These are phyloP conservation scores for Girardia tigrina DNA, from an alignment of 2,888 invertebrate genomes.

Conservation along the genomic window DNA sequence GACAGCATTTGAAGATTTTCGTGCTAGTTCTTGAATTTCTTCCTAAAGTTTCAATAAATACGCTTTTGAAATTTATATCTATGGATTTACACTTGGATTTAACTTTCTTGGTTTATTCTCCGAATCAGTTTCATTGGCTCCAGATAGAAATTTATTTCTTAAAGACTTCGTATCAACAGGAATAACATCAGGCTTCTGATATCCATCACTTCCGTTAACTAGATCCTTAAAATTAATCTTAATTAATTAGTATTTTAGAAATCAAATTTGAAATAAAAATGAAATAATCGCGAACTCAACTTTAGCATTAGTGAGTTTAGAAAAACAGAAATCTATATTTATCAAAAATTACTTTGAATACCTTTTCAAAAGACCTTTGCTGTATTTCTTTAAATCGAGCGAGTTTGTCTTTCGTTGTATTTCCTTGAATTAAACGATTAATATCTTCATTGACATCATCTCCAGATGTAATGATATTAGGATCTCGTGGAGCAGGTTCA, in stretches of 20 bases:
- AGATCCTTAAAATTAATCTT: too few species aligned
- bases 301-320: too few species aligned
- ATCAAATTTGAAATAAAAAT: neutral
- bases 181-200: neutral
- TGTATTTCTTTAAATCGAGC: constrained; percentile 32
- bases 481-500: constrained; percentile 32
- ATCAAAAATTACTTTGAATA: too few species aligned
- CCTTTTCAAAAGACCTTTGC: neutral
- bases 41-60: constrained; percentile 8
- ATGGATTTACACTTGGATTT: neutral
- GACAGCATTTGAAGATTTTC: neutral
- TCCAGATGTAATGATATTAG: constrained; percentile 29
- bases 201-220: neutral
- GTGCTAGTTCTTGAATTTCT: constrained; percentile 30
- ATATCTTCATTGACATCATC: constrained; percentile 25
- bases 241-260: neutral
- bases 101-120: neutral
- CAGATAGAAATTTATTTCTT: neutral
- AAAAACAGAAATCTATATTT: too few species aligned
- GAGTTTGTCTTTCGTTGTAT: constrained; percentile 14
- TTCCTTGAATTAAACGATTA: neutral
- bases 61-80: neutral
- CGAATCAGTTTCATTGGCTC: neutral
- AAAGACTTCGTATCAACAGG: neutral
- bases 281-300: too few species aligned